These are phyloP conservation scores for Drosophila teissieri DNA, from an alignment of 1,140 invertebrate species.

Conservation along the genomic window DNA sequence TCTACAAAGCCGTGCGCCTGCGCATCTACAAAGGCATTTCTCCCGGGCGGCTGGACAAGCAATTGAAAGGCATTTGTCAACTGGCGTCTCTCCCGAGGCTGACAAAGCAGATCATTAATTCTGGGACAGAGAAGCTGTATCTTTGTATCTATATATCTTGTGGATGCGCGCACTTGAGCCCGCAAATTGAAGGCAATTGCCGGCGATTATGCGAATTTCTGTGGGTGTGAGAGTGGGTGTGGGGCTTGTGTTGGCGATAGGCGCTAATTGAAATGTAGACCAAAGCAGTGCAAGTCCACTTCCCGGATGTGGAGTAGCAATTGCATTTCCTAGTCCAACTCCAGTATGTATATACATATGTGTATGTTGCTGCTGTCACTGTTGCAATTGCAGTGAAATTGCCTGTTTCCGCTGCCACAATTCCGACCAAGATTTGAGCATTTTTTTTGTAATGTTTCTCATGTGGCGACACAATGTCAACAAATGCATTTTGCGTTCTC, in stretches of 20 bases:
- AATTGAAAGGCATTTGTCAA: constrained; percentile 79
- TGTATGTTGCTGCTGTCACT: constrained; percentile 3
- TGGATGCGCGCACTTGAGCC: constrained; percentile 40
- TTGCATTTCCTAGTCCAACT: constrained; percentile 55
- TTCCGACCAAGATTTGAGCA: constrained; percentile 45
- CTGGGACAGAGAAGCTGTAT: constrained; percentile 25
- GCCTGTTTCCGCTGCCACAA: constrained; percentile 56
- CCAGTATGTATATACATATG: constrained; percentile 19
- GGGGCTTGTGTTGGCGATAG: constrained; percentile 16
- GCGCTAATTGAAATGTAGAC: constrained; percentile 71
- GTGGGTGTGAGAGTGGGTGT: constrained; percentile 7
- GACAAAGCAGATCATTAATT: constrained; percentile 64
- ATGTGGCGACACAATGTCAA: constrained; percentile 40
- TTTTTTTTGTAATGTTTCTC: not conserved
- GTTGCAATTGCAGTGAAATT: constrained; percentile 38
- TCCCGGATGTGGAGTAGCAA: constrained; percentile 55
- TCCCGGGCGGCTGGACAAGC: constrained; percentile 47
- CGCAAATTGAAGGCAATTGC: constrained; percentile 67
- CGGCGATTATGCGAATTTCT: constrained; percentile 48
- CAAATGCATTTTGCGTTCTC: constrained; percentile 27
- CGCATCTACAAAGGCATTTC: constrained; percentile 39
- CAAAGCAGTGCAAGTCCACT: constrained; percentile 34
- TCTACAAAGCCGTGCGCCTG: constrained; percentile 32
- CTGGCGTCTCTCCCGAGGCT: constrained; percentile 28
- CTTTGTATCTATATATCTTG: constrained; percentile 9